A percentile compares a stretch with the other conserved stretches of the same genome.
These are phyloP conservation scores for Parotocinclus haroldoi DNA, from an alignment of 2,797 vertebrate species.

Conservation along the genomic window DNA sequence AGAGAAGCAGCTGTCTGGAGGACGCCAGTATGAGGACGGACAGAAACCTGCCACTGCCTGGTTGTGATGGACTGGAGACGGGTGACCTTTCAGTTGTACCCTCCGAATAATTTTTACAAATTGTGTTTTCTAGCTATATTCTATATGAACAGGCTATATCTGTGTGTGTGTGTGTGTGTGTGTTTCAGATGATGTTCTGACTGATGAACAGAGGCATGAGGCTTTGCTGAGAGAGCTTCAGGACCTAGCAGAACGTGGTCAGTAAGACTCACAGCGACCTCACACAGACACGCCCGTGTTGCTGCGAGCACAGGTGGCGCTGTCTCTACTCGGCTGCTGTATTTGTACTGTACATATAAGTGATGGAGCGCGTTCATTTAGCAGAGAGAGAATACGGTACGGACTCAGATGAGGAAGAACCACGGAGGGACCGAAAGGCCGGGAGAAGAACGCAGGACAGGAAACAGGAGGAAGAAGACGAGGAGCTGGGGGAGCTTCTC, in stretches of 20 bases:
- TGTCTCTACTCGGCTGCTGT: no score
- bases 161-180: neutral
- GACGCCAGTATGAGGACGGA: constrained; percentile 8
- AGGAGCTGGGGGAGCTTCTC: constrained; percentile 34
- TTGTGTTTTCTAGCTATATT: neutral
- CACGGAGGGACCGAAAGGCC: constrained; percentile 9
- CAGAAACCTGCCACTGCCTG: constrained; percentile 3
- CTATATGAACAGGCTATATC: neutral
- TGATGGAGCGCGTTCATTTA: neutral
- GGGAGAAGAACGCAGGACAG: neutral
- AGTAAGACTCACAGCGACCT: neutral
- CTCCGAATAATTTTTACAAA: neutral
- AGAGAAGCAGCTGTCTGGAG: constrained; percentile 28
- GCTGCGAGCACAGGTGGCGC: no score
- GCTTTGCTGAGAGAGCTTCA: constrained; percentile 40
- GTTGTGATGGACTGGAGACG: constrained; percentile 21
- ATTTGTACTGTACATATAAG: neutral
- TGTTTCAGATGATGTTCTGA: constrained; percentile 21
- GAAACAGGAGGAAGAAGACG: constrained; percentile 3
- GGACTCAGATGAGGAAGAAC: constrained; percentile 8
- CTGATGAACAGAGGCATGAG: constrained; percentile 33
- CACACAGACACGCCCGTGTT: neutral
- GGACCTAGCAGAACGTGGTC: constrained; percentile 39
- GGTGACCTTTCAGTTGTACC: constrained; percentile 18
- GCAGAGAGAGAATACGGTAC: constrained; percentile 22